Base-by-base conservation (phyloP, 2,888 invertebrate species). In the Girardia tigrina region DNA sequence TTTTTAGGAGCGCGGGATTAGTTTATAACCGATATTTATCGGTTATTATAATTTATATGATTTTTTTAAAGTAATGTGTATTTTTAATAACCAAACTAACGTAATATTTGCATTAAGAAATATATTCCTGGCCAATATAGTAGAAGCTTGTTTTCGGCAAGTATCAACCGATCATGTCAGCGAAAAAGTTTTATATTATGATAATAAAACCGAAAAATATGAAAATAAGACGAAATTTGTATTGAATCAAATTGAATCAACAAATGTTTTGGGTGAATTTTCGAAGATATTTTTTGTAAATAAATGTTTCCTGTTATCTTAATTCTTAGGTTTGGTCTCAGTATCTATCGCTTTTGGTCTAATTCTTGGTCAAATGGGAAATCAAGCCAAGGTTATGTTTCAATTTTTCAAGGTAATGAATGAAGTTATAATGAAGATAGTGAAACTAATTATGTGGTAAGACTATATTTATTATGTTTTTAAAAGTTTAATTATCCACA, bases 321-420 rank as follows among this genome's bases (percentile, higher is more conserved):
- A 27, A n/a, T 28, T 42, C 26, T n/a, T 79, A 83, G 86, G 86
- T 1, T 84, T 88, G 81, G 88, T 88, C 77, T 85, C 87, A 26
- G 88, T 88, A 81, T 88, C 88, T 79, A 86, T 88, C 74, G 87
- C 86, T 1, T 88, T 88, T 80, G 88, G 88, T 8, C 84, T 88
- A 69, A 82, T 87, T 75, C 86, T 87, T 73, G 87, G 88, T 42
- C 86, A 87, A 79, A 85, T 88, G 82, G 87, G 87, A 6, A 83
- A 85, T 0, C 83, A 84, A 76, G 88, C 86, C 14, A 85, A 85
- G 78, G 80, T 87, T 27, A 87, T 88, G 87, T 84, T 87, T 27
- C 86, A 88, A 76, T 88, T 88, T 81, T 88, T 88, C 81, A 83
- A 85, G 26, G 85, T 85, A 28, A 84, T 88, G 74, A 88, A 88